Evolutionary conservation across 2,888 invertebrate species (phyloP), one percentile per base, ranked within the genome.

Genomic region (Patella ulyssiponensis): DNA sequence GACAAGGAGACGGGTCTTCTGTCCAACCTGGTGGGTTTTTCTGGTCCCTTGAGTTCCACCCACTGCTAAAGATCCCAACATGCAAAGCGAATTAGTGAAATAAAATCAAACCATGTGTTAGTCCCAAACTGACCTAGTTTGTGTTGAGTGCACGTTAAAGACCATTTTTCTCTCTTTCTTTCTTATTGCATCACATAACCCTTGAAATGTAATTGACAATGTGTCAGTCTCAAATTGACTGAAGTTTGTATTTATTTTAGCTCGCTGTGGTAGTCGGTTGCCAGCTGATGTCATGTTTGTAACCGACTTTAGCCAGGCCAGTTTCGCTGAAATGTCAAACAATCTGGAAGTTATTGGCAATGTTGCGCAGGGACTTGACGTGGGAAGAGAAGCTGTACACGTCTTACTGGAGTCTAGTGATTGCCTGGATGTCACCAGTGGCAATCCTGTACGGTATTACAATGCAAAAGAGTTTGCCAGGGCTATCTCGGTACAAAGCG

Each of bases 211-310:
- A 44, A 44, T 1, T 44, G 44, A 44, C 44, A 0, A 44, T 9
- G 9, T 44, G 44, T 44, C 44, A 1, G 44, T 44, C 44, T 44
- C 44, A 44, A 44, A 44, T 44, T 44, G 44, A 44, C 44, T 33
- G 44, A 44, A 44, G 44, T 44, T 44, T 44, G 7, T 9, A 44
- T 44, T 64, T 74, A n/a, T 64, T 74, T 71, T 71, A 23, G 58
- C 71, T 2, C 74, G 74, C 64, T 70, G 64, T 52, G 20, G 74
- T 44, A 74, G 56, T 53, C 27, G 51, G 9, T 52, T 15, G 3
- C 71, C 77, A 12, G 51, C 77, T 74, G 77, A 77, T 64, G 77
- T 77, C 74, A 77, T 77, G 77, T 77, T 74, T 23, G 51, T 77
- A 33, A 77, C 77, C 11, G 74, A 77, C 53, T 77, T 77, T 53